Percentiles rank a stretch among this genome's conserved stretches.
Evolutionary conservation across 2,113 vertebrate genomes (phyloP).

Genomic region (Emydocephalus ijimae): DNA sequence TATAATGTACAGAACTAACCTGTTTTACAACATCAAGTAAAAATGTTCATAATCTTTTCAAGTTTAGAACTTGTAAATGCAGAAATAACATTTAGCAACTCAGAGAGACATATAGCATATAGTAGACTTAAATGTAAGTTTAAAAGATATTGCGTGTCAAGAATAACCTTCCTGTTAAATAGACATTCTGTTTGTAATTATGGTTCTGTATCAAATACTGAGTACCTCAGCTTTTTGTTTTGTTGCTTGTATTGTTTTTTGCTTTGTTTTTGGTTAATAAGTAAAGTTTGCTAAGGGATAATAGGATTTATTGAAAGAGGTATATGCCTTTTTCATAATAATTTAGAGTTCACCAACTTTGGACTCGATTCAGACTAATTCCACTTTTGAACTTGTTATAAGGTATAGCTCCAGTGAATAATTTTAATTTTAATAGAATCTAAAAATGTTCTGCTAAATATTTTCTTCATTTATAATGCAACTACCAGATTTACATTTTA

Average conservation of each 20-base stretch:
- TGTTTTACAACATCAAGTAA: background rate
- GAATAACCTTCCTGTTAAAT: background rate
- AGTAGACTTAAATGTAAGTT: background rate
- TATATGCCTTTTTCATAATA: background rate
- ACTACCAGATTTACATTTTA: conserved; percentile 4
- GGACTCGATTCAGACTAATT: background rate
- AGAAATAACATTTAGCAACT: conserved; percentile 12
- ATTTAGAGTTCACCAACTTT: background rate
- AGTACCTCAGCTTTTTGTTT: background rate
- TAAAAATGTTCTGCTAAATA: background rate
- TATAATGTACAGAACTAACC: background rate
- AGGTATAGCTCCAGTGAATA: conserved; percentile 11
- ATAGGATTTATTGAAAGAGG: background rate
- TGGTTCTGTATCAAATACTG: background rate
- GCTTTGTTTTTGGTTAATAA: background rate
- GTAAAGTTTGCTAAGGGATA: background rate
- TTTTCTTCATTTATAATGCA: background rate
- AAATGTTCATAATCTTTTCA: background rate
- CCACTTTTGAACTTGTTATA: conserved; percentile 2
- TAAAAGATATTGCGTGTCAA: conserved; percentile 1
- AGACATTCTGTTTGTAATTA: conserved; percentile 23
- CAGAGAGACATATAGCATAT: background rate
- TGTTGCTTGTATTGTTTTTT: background rate
- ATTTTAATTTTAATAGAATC: conserved; percentile 16
- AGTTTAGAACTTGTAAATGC: background rate